Evolutionary conservation across 1,140 invertebrate genomes (phyloP).

Genomic region (Drepana arcuata): DNA sequence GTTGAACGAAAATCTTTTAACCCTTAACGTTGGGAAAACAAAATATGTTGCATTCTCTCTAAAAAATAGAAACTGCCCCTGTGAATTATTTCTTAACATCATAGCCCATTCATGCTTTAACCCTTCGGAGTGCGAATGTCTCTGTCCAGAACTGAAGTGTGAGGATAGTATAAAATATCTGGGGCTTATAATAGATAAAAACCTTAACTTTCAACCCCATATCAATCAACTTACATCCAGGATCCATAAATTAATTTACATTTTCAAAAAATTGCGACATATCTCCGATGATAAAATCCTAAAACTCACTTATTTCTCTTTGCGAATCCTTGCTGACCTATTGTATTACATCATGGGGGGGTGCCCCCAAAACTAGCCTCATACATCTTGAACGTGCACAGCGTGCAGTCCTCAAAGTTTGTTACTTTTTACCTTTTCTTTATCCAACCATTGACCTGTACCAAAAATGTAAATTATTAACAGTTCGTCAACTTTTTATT

Average conservation of each 20-base stretch:
- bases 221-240: constrained; percentile 5
- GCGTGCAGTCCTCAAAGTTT: constrained; percentile 4
- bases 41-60: not conserved
- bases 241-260: constrained; percentile 11
- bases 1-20: not conserved
- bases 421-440: not conserved
- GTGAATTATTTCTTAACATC: no score
- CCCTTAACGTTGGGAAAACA: not conserved
- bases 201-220: constrained; percentile 6
- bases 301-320: constrained; percentile 12
- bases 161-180: constrained; percentile 1
- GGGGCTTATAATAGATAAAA: constrained; percentile 7
- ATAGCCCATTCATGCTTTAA: not conserved
- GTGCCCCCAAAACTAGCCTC: constrained; percentile 2
- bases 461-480: not conserved
- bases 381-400: constrained; percentile 7
- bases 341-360: constrained; percentile 13
- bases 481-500: not conserved
- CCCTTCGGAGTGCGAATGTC: not conserved
- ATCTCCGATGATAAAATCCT: constrained; percentile 2
- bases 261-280: constrained; percentile 15
- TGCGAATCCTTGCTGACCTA: constrained; percentile 11
- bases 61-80: not conserved
- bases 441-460: not conserved
- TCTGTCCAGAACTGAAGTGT: not conserved